phyloP scores from a whole-genome alignment of 1,140 invertebrate species.

The Brachionus paranguensis region DNA sequence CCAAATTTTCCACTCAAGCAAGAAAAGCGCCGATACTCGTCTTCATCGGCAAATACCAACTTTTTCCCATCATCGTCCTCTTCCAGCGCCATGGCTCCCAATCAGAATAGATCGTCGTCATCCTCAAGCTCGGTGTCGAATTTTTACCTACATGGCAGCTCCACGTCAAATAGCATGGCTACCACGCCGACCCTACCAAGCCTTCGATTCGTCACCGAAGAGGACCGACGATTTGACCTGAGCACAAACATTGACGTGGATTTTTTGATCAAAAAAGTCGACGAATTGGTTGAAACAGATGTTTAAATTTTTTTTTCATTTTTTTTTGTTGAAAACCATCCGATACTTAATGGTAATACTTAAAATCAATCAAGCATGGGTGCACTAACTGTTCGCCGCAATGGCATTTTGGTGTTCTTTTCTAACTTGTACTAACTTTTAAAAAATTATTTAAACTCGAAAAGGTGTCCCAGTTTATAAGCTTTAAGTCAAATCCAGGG shows the following conservation, averaged over 20 bases:
- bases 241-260: neutral
- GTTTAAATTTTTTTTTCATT: neutral
- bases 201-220: neutral
- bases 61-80: neutral
- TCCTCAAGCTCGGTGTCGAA: slow-evolving; percentile 1
- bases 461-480: too few relatives aligned
- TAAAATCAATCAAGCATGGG: neutral
- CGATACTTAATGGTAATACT: neutral
- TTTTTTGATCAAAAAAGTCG: slow-evolving; percentile 18
- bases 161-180: neutral
- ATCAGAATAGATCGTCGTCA: neutral
- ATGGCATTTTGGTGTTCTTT: neutral
- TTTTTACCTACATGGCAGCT: neutral
- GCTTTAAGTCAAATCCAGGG: too few relatives aligned
- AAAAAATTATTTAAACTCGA: too few relatives aligned
- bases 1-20: neutral
- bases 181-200: slow-evolving; percentile 4
- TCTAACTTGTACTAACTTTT: neutral
- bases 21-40: neutral
- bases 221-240: neutral
- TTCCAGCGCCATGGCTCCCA: neutral
- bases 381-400: neutral
- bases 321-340: neutral
- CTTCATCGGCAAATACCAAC: neutral
- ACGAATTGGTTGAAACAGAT: slow-evolving; percentile 9